These are phyloP conservation scores for Darevskia mixta DNA, from an alignment of 2,797 vertebrate species.

Conservation along the genomic window DNA sequence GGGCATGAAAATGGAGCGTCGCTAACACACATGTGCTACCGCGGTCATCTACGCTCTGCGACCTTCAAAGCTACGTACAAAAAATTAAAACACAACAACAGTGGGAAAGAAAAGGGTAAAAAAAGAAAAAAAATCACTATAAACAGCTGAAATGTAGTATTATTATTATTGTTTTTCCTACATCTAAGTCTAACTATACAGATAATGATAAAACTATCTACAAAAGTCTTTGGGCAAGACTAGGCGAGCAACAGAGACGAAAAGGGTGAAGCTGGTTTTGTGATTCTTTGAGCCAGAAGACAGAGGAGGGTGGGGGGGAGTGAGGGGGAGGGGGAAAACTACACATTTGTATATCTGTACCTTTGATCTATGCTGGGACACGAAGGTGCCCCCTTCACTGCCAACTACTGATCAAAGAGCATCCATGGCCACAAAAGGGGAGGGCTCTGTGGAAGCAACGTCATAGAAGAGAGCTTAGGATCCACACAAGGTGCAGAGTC, in stretches of 20 bases:
- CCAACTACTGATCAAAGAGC: conserved; percentile 34
- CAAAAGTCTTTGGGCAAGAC: conserved; percentile 23
- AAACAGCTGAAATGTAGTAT: conserved; percentile 43
- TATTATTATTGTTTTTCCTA: not conserved
- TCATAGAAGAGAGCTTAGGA: conserved; percentile 31
- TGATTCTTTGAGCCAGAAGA: conserved; percentile 41
- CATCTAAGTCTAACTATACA: conserved; percentile 42
- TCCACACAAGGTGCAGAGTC: not conserved
- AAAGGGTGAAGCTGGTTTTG: conserved; percentile 17
- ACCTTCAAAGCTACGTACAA: conserved; percentile 39
- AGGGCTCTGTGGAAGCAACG: conserved; percentile 19
- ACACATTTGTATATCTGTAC: conserved; percentile 27
- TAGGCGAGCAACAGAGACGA: conserved; percentile 19
- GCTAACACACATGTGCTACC: conserved; percentile 29
- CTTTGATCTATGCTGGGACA: conserved; percentile 46
- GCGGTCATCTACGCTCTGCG: conserved; percentile 13
- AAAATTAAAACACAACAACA: conserved; percentile 32
- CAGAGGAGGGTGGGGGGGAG: not conserved
- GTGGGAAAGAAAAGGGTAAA: not conserved
- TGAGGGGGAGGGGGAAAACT: not conserved
- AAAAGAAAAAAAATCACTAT: not conserved
- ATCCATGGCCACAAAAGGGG: conserved; percentile 33
- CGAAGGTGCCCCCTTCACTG: conserved; percentile 39
- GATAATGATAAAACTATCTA: conserved; percentile 26
- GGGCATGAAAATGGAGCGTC: conserved; percentile 2